Evolutionary conservation across 2,888 invertebrate genomes (phyloP), one percentile per base, ranked within the genome.

Genomic region (Apotomis capreana): DNA sequence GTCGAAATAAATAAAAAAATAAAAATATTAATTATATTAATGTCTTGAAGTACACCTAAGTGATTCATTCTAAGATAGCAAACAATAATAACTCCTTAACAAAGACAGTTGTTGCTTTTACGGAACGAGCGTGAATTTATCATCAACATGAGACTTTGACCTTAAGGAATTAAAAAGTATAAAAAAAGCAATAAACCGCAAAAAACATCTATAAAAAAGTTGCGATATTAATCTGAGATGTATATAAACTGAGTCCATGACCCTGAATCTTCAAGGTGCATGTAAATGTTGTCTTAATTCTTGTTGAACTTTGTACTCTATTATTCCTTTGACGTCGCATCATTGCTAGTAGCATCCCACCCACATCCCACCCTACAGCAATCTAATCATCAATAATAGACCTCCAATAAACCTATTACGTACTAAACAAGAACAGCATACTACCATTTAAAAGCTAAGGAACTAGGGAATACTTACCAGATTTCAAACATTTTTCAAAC

Each of bases 401-500:
- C 52, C 72, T 59, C n/a, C 68, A 72, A 68, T 72, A 54, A 51
- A 58, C 55, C 58, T 59, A 68, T 68, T 72, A 72, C 72, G 68
- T 46, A 54, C 40, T 3, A n/a, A 49, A 26, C 13, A 40, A 5
- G 40, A 40, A 40, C 40, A 44, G 62, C 5, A 26, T 15, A 12
- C 36, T 10, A 49, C 9, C 6, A 49, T 40, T 49, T 13, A 60
- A 68, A 73, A 5, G 13, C 13, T 15, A 12, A 64, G 44, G n/a
- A 54, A 15, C 5, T 26, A 46, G 46, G 26, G 68, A 67, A 69
- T 75, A 85, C 92, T 93, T 94, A 98, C 98, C 97, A 76, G 98
- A 98, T 89, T 97, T 95, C 69, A 98, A 94, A 75, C 91, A 88
- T 84, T 95, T 95, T 83, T 95, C 94, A 65, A 98, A 96, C 2